Base-by-base conservation (phyloP, 2,113 vertebrate genomes). In the Clarias gariepinus region DNA sequence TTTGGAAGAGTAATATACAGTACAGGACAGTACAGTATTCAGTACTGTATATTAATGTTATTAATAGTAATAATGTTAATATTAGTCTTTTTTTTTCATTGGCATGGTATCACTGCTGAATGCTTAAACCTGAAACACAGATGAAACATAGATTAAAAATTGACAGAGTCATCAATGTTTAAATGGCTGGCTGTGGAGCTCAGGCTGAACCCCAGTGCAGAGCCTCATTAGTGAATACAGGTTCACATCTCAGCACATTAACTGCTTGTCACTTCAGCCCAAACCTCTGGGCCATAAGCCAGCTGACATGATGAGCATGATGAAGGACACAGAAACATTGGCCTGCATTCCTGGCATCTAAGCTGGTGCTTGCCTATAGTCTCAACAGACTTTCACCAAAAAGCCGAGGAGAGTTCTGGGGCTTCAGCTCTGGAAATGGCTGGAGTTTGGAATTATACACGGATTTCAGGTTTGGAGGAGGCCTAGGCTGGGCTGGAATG, bases 251-350 rank as follows among this genome's bases (percentile, higher is more conserved):
- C 52, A 53, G 30, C 58, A 87, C 83, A 84, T 85, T 82, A 76
- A 87, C 60, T 71, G 69, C 33, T 57, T 23, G 41, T 30, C 21
- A 64, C 73, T 69, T 89, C 47, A 53, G 77, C 64, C 36, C 57
- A 58, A 71, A 80, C 88, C 61, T 90, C 91, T 92, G 91, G 94
- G 94, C 93, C 90, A 84, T 55, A 63, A 52, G 93, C 94, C 94
- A 94, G 91, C 90, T 88, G 86, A 90, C 88, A 89, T 66, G 85
- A 90, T 88, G 87, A 90, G 89, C 90, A 88, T 85, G 86, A 92
- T 85, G 87, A 91, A 90, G 91, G 92, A 90, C 91, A 92, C 85
- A 89, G 89, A 94, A 93, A 92, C 87, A 89, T 84, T 92, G 94
- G 91, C 91, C 63, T n/a, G 1, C 6, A 84, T 92, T 86, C 89